Evolutionary conservation across 1,140 invertebrate species (phyloP), one percentile per base, ranked within the genome.

Genomic region (Penaeus japonicus): DNA sequence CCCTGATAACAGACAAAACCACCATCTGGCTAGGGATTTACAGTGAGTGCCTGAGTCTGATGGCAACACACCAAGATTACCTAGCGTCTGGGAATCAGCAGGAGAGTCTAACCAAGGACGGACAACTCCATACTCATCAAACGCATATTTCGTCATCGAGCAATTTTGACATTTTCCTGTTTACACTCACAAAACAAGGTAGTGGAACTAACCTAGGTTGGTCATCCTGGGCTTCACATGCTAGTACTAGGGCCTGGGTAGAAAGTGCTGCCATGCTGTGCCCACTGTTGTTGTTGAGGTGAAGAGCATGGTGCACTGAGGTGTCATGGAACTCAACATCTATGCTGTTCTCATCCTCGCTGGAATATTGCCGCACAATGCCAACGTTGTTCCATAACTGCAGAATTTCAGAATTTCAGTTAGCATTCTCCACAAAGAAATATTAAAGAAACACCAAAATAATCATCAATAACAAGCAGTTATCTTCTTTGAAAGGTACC

Each of bases 271-370:
- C 98, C 94, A 99, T 95, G 20, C 95, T 96, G 92, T 96, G 95
- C 73, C 93, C 93, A 12, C 95, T 93, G 91, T 95, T 95, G 93
- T 99, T 99, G 90, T 95, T 95, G 39, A 99, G 94, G 92, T 98
- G 96, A 91, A 99, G 95, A 10, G 96, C 95, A 93, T 98, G 97
- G 93, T 99, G 97, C 57, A 96, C 93, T n/a, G 95, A 94, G 0
- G 95, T 94, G 93, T 99, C 97, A 91, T 99, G 97, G 93, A 99
- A 99, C 92, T 99, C 97, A 17, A 99, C 96, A 92, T 99, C 97
- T 87, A 99, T 98, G 27, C 95, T 96, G 89, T 93, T 93, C 91
- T 94, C 95, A 54, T 95, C 95, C 24, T 96, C 95, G 17, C 94
- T 94, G 2, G 94, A 94, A 91, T 96, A 96, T 91, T 95, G 95